These are phyloP conservation scores for Benitochromis conjunctus DNA, from an alignment of 2,113 vertebrate species.

Conservation along the genomic window DNA sequence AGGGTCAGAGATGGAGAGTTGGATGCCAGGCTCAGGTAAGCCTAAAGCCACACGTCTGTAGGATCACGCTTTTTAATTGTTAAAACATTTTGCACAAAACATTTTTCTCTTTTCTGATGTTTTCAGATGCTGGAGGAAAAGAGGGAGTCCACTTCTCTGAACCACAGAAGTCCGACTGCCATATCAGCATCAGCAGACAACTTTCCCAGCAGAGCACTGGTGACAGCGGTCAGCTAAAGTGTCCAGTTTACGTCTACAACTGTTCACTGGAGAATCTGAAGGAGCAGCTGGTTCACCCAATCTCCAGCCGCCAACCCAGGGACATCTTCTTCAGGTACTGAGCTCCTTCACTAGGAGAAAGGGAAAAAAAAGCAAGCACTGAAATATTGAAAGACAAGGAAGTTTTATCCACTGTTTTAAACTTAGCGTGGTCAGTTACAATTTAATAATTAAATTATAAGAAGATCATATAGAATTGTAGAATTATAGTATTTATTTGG, in stretches of 20 bases:
- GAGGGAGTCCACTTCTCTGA: conserved; percentile 75
- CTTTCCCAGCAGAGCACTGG: conserved; percentile 75
- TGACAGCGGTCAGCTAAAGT: conserved; percentile 76
- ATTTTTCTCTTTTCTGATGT: not conserved
- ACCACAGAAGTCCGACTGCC: conserved; percentile 69
- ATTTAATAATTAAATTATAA: not conserved
- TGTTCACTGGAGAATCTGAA: conserved; percentile 86
- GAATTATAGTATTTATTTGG: fast-evolving
- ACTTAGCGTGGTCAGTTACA: not conserved
- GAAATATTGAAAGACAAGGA: not conserved
- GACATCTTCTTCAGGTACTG: conserved; percentile 90
- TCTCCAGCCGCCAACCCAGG: conserved; percentile 71
- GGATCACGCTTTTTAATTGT: not conserved
- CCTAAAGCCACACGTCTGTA: not conserved
- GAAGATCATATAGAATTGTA: not conserved
- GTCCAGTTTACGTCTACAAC: conserved; percentile 92
- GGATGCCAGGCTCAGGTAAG: conserved; percentile 28
- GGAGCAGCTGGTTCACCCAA: conserved; percentile 85
- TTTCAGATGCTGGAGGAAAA: conserved; percentile 65
- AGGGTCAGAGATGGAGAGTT: not conserved
- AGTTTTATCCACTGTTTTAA: not conserved
- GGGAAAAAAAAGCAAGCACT: not conserved
- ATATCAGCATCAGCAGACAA: conserved; percentile 76
- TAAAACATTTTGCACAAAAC: not conserved
- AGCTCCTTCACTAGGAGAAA: not conserved